Conservation (phyloP, 2,888 invertebrate genomes). For the Hanleya hanleyi region DNA sequence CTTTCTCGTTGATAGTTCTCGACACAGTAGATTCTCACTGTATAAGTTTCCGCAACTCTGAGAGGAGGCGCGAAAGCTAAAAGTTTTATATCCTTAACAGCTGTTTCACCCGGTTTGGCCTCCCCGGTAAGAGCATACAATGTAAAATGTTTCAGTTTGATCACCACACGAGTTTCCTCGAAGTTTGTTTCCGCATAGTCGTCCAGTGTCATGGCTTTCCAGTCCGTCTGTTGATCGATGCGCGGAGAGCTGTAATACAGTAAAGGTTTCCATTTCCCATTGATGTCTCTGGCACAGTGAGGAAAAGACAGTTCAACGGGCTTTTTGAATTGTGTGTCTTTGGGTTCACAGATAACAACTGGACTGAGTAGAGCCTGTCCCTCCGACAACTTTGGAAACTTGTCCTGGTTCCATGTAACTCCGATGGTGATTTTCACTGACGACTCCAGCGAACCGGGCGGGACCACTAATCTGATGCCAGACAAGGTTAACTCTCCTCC, state of each 20-base stretch:
- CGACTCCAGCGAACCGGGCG: constrained; percentile 33
- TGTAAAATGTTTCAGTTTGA: constrained; percentile 46
- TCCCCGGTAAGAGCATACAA: constrained; percentile 41
- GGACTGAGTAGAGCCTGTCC: constrained; percentile 42
- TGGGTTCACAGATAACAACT: constrained; percentile 46
- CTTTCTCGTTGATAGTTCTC: constrained; percentile 43
- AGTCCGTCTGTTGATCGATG: constrained; percentile 16
- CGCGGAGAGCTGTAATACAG: constrained; percentile 34
- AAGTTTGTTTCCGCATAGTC: constrained; percentile 33
- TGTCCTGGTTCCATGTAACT: constrained; percentile 38
- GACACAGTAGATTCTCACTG: constrained; percentile 44
- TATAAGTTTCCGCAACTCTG: constrained; percentile 35
- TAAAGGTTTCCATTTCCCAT: constrained; percentile 36
- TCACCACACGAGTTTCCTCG: constrained; percentile 13
- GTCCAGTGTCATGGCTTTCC: constrained; percentile 33
- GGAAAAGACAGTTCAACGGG: constrained; percentile 45
- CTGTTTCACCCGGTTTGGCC: constrained; percentile 30
- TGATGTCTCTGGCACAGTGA: constrained; percentile 41
- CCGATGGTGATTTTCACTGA: constrained; percentile 38
- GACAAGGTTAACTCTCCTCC: constrained; percentile 40
- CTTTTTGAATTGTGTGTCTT: constrained; percentile 31
- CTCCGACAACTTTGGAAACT: constrained; percentile 32
- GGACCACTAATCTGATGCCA: constrained; percentile 41
- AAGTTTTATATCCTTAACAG: constrained; percentile 44
- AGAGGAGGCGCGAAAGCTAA: constrained; percentile 43